Evolutionary conservation across 2,888 invertebrate species (phyloP), one percentile per base, ranked within the genome.

Genomic region (Orthosia incerta): DNA sequence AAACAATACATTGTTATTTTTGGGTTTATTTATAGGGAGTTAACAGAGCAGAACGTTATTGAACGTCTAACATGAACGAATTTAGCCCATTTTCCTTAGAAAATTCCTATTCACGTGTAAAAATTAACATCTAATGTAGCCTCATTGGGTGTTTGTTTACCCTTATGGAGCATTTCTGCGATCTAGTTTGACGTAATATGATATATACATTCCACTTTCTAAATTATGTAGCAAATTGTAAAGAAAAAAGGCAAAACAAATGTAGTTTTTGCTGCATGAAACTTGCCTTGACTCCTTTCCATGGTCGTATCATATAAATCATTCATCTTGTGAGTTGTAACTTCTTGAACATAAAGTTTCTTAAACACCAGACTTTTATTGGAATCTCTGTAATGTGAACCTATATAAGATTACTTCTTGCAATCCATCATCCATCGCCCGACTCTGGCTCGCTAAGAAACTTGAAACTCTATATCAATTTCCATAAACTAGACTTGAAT

Each of bases 21-120:
- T 45, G 9, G 20, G 31, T 57, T 57, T 66, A 65, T 71, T 56
- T 65, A 56, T 48, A 56, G 13, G 7, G 26, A 53, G 20, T 20
- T 55, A 59, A 53, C 16, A 65, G 61, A 71, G 64, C 53, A 39
- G 23, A 61, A 55, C 51, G 39, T 71, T 23, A 61, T 60, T 31
- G 39, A 46, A 46, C 26, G 23, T 48, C 3, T n/a, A 39, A 23
- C 16, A 66, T 61, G 20, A 45, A n/a, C n/a, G 31, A n/a, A 3
- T 57, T 51, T 39, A 16, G 39, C 4, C n/a, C 16, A 76, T 63
- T 76, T 70, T 55, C 15, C 20, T 64, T 15, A 39, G 18, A 51
- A 31, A 12, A 57, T 31, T 48, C 11, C 9, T 53, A 59, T 63
- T 4, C 12, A 16, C 23, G 45, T n/a, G 26, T 50, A 23, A 18